phyloP scores from a whole-genome alignment of 2,797 vertebrate genomes.

The Pipistrellus nathusii region DNA sequence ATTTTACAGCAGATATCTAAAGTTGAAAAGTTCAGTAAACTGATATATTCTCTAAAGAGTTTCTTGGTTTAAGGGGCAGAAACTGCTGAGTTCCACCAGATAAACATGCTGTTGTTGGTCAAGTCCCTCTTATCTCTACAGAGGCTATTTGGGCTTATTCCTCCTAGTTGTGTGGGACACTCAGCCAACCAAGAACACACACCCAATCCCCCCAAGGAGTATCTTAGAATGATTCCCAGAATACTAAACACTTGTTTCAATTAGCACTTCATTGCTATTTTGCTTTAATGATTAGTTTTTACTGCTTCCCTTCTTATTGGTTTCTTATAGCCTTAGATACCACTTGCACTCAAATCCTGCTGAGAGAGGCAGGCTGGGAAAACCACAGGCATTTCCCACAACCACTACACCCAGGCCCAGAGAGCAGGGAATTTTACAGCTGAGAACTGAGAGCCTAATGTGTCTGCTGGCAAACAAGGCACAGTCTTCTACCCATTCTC shows the following conservation, averaged over 20 bases:
- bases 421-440: slow-evolving; percentile 59
- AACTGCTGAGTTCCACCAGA: neutral
- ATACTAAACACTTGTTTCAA: slow-evolving; percentile 73
- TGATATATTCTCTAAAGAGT: neutral
- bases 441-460: slow-evolving; percentile 67
- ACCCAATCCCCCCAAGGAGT: slow-evolving; percentile 49
- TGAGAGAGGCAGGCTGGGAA: slow-evolving; percentile 68
- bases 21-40: neutral
- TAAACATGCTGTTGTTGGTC: neutral
- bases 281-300: slow-evolving; percentile 70
- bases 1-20: neutral
- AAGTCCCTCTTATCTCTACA: neutral
- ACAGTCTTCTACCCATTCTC: slow-evolving; percentile 65
- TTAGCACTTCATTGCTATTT: slow-evolving; percentile 81
- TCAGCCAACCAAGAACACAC: neutral
- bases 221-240: slow-evolving; percentile 60
- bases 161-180: neutral
- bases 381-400: slow-evolving; percentile 74
- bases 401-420: slow-evolving; percentile 23
- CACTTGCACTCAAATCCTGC: slow-evolving; percentile 58
- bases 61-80: neutral
- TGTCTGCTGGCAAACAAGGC: slow-evolving; percentile 74
- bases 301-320: slow-evolving; percentile 66
- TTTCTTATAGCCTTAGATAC: slow-evolving; percentile 73
- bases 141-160: neutral